Evolutionary conservation across 1,140 invertebrate genomes (phyloP).

Genomic region (Zelostemma sp.): DNA sequence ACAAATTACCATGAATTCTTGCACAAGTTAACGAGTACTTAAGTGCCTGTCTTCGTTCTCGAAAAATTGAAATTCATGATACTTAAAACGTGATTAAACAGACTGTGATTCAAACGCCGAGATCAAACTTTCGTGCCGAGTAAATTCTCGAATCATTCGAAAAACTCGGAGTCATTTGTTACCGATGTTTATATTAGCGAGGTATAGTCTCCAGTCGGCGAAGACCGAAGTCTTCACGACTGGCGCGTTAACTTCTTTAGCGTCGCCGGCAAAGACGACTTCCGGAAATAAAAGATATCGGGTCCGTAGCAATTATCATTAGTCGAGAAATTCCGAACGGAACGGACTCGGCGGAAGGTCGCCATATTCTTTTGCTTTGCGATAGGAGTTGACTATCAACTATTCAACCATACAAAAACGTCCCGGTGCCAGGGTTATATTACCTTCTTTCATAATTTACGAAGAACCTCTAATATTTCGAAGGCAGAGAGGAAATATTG

Average conservation of each 20-base stretch:
- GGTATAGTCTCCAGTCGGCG: conserved; percentile 46
- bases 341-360: conserved; percentile 34
- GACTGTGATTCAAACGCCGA: conserved; percentile 15
- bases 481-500: too few relatives aligned
- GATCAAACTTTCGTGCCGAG: conserved; percentile 17
- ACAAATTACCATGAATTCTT: too few relatives aligned
- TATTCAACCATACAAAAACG: conserved; percentile 14
- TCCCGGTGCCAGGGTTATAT: conserved; percentile 11
- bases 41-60: too few relatives aligned
- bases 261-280: conserved; percentile 46
- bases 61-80: too few relatives aligned
- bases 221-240: conserved; percentile 39
- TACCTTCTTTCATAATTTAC: too few relatives aligned
- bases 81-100: too few relatives aligned
- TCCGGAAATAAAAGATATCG: conserved; percentile 58
- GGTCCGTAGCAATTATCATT: conserved; percentile 62
- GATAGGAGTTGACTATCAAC: conserved; percentile 22
- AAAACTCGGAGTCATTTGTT: conserved; percentile 23
- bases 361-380: conserved; percentile 5
- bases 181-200: conserved; percentile 50
- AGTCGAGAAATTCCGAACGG: conserved; percentile 49
- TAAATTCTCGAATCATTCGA: conserved; percentile 22
- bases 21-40: too few relatives aligned
- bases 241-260: conserved; percentile 56
- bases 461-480: too few relatives aligned